phyloP scores from a whole-genome alignment of 2,113 vertebrate genomes.

The Muscicapa adusta region DNA sequence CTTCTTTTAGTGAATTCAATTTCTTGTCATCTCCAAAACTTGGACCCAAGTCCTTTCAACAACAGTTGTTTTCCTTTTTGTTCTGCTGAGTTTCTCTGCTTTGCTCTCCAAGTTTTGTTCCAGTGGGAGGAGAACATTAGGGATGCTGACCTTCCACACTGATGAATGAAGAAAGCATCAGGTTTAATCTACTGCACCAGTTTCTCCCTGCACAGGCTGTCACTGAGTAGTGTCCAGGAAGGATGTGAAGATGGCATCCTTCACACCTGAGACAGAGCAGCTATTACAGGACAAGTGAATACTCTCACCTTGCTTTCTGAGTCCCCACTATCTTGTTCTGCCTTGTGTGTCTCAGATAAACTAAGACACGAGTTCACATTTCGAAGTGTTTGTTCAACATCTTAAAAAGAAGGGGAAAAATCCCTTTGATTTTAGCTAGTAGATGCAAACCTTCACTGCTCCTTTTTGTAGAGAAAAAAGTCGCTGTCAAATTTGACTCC shows the following conservation, averaged over 20 bases:
- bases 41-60: not conserved
- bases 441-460: not conserved
- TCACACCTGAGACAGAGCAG: not conserved
- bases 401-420: not conserved
- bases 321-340: not conserved
- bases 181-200: not conserved
- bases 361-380: not conserved
- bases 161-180: not conserved
- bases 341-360: not conserved
- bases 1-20: not conserved
- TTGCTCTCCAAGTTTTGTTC: not conserved
- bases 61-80: not conserved
- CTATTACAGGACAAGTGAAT: not conserved
- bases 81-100: not conserved
- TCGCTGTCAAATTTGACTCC: not conserved
- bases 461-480: not conserved
- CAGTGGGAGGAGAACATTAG: not conserved
- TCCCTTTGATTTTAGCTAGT: not conserved
- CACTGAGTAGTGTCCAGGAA: not conserved
- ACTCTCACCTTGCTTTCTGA: conserved; percentile 1
- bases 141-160: not conserved
- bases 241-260: not conserved
- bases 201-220: not conserved
- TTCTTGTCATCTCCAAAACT: not conserved
- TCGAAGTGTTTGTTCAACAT: not conserved